Conservation (phyloP, 2,113 vertebrate species). For the Gobius niger region DNA sequence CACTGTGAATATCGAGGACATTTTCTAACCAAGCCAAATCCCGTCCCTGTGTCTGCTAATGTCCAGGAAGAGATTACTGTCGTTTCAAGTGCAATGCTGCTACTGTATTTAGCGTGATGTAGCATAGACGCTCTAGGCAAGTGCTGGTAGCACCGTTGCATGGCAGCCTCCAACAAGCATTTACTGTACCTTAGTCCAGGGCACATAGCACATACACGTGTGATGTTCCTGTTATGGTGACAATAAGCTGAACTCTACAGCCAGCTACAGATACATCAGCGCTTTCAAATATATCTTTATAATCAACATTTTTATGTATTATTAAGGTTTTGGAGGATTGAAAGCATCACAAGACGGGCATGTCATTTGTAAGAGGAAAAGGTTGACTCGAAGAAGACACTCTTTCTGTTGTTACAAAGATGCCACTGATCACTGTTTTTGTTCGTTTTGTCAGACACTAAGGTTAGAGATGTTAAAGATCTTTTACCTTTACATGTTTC, state of each 20-base stretch:
- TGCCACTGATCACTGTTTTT: neutral
- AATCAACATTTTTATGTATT: neutral
- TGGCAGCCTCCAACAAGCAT: neutral
- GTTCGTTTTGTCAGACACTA: too few relatives aligned
- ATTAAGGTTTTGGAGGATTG: too few relatives aligned
- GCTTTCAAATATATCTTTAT: neutral
- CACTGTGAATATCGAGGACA: conserved; percentile 65
- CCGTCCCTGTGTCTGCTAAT: conserved; percentile 11
- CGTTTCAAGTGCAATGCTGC: neutral
- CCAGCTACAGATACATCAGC: neutral
- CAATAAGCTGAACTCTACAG: neutral
- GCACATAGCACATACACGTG: neutral
- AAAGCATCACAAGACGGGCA: too few relatives aligned
- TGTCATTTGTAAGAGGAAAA: neutral
- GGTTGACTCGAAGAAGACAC: neutral
- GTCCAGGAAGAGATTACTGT: conserved; percentile 9
- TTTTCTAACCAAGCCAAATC: conserved; percentile 46
- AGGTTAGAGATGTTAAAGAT: too few relatives aligned
- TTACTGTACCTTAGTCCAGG: conserved; percentile 6
- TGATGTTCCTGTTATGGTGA: neutral
- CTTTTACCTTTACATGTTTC: too few relatives aligned
- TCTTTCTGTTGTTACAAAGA: neutral
- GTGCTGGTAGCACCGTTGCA: neutral
- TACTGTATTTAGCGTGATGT: conserved; percentile 7
- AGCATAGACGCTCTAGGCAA: conserved; percentile 11